These are phyloP conservation scores for Neoitamus cyanurus DNA, from an alignment of 2,888 invertebrate species.

Conservation along the genomic window DNA sequence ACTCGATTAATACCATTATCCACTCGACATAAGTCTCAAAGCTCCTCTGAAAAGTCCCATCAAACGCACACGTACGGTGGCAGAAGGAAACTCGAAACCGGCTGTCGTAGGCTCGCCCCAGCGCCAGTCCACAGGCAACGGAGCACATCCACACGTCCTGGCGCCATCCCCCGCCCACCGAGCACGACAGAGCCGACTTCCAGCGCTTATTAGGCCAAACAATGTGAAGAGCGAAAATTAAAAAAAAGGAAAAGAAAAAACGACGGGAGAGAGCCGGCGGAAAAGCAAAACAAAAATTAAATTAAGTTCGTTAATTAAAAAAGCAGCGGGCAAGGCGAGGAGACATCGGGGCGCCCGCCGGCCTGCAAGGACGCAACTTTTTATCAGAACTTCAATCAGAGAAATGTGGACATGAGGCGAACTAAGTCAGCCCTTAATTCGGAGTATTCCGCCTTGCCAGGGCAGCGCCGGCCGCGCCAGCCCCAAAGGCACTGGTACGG, in stretches of 20 bases:
- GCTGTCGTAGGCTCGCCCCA: conserved; percentile 10
- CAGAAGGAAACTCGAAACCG: conserved; percentile 32
- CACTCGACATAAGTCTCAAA: conserved; percentile 48
- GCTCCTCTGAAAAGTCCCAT: conserved; percentile 44
- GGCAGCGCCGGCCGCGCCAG: neutral
- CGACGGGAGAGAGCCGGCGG: neutral
- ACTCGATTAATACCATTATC: conserved; percentile 49
- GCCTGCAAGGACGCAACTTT: conserved; percentile 26
- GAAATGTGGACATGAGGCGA: conserved; percentile 37
- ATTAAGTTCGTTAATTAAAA: conserved; percentile 50
- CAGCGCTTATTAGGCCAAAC: conserved; percentile 38
- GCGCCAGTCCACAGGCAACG: neutral
- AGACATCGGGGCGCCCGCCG: neutral
- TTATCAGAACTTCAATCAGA: conserved; percentile 44
- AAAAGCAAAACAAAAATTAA: conserved; percentile 46
- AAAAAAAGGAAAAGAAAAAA: conserved; percentile 28
- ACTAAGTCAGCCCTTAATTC: conserved; percentile 28
- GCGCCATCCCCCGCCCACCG: neutral
- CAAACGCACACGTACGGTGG: conserved; percentile 43
- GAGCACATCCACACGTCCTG: conserved; percentile 2
- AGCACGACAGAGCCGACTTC: neutral
- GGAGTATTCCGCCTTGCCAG: neutral
- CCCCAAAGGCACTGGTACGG: neutral
- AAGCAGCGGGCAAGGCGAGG: conserved; percentile 14
- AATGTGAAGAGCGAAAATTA: conserved; percentile 42